Base-by-base conservation (phyloP, 2,888 invertebrate genomes). In the Nycteola revayana region DNA sequence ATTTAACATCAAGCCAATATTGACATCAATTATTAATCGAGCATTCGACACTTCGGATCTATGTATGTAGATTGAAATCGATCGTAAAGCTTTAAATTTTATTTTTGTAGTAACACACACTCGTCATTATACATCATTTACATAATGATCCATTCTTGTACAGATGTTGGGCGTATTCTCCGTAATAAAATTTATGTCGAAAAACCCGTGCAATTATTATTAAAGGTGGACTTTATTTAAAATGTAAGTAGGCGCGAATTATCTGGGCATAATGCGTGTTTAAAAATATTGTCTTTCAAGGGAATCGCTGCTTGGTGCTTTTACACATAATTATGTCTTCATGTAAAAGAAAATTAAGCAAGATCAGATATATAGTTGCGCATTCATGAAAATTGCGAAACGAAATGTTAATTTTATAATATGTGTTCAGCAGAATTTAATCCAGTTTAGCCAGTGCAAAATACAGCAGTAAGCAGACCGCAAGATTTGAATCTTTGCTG, bases 91-190 rank as follows among this genome's bases (percentile, higher is more conserved):
- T 14, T 14, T 14, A 17, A 24, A 26, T 35, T 40, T 43, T 38
- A 39, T 28, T 44, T 55, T 46, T 56, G 65, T 57, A 44, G 14
- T 5, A 3, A 14, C 5, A 5, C 14, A 49, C 47, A 52, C 49
- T 56, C 63, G 60, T 70, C 61, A 69, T 75, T 76, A 74, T 48
- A 34, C 38, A 34, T 60, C 41, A 75, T 76, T 71, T 66, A 55
- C 70, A 71, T 74, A 77, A 77, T 76, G 64, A 59, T 37, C 65
- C 58, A 72, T 71, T 73, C 62, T 71, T 68, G 60, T 40, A 60
- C 49, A 56, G 44, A 62, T 58, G 50, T 54, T 66, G 61, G 63
- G 66, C 56, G 62, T 59, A 55, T 48, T 58, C 49, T 48, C 40
- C 39, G 50, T 49, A 50, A 62, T 54, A 53, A 64, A 56, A 63